These are phyloP conservation scores for Tupaia chinensis DNA, from an alignment of 2,113 vertebrate species.

Conservation along the genomic window DNA sequence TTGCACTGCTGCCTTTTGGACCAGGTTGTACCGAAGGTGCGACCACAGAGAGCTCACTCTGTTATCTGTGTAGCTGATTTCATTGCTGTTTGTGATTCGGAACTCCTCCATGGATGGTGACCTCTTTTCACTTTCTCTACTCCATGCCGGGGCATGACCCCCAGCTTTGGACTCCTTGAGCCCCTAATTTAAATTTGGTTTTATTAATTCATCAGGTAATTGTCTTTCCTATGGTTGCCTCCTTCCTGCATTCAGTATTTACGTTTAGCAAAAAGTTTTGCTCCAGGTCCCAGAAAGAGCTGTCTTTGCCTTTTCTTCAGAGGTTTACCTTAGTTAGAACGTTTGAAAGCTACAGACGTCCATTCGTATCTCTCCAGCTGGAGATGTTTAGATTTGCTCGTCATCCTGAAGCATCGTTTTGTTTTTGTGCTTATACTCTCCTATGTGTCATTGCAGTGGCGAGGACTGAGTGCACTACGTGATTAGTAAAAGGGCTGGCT, in stretches of 20 bases:
- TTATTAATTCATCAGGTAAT: conserved; percentile 44
- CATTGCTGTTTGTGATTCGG: conserved; percentile 52
- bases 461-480: background rate
- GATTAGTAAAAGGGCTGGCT: background rate
- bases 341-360: conserved; percentile 5
- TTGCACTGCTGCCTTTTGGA: conserved; percentile 99
- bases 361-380: background rate
- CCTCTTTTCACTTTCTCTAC: conserved; percentile 22
- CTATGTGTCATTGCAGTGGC: background rate
- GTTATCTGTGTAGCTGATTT: conserved; percentile 21
- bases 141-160: conserved; percentile 14
- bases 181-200: conserved; percentile 33
- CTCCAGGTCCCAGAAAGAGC: conserved; percentile 21
- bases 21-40: conserved; percentile 96
- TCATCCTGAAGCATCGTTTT: background rate
- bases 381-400: conserved; percentile 19
- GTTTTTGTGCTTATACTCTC: background rate
- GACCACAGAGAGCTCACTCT: conserved; percentile 23
- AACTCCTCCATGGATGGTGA: conserved; percentile 48
- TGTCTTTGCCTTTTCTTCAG: conserved; percentile 32
- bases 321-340: conserved; percentile 26
- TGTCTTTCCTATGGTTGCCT: conserved; percentile 3
- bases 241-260: background rate
- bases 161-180: conserved; percentile 51
- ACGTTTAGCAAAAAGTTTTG: background rate